Base-by-base conservation (phyloP, 1,140 invertebrate species). In the Ceratosolen solmsi region DNA sequence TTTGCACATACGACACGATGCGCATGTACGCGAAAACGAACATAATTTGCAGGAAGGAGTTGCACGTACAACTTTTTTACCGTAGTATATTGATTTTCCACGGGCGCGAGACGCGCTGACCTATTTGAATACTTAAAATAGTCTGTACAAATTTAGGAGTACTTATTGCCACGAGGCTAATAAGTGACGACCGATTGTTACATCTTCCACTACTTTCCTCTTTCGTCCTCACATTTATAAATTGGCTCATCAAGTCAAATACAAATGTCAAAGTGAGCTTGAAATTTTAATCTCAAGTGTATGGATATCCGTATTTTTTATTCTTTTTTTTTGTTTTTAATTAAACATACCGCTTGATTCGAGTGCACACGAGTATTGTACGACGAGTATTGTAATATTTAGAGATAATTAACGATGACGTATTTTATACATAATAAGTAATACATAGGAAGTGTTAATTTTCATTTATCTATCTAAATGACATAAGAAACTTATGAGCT, bases 61-160 rank as follows among this genome's bases (percentile, higher is more conserved):
- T 38, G n/a, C 25, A 79, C 83, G 77, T 84, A 80, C 74, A 82
- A 84, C 83, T 88, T 88, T 46, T 89, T 87, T 85, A 87, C 72
- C 75, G 73, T 41, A 81, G 71, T 20, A 81, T 88, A 89, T 88
- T 88, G 87, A 89, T 88, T 89, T 87, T 88, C 49, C 54, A 78
- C 38, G 11, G 11, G 8, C 25, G 38, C 33, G 51, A 8, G 49
- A 30, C 11, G 46, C 27, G 30, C 33, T 51, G 65, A 84, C 84
- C 81, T 84, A 84, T 86, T 85, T 84, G 80, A 77, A 74, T 75
- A 36, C 46, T 30, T 80, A 27, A 84, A 86, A 85, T 86, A 85
- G 84, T 83, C 60, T 74, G 11, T 3, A 13, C 20, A 17, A 79
- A 71, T 56, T 56, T 68, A 70, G 65, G 60, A 58, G n/a, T 30